A percentile compares a stretch with the other conserved stretches of the same genome.
phyloP scores from a whole-genome alignment of 2,797 vertebrate genomes.

The Acipenser oxyrinchus region DNA sequence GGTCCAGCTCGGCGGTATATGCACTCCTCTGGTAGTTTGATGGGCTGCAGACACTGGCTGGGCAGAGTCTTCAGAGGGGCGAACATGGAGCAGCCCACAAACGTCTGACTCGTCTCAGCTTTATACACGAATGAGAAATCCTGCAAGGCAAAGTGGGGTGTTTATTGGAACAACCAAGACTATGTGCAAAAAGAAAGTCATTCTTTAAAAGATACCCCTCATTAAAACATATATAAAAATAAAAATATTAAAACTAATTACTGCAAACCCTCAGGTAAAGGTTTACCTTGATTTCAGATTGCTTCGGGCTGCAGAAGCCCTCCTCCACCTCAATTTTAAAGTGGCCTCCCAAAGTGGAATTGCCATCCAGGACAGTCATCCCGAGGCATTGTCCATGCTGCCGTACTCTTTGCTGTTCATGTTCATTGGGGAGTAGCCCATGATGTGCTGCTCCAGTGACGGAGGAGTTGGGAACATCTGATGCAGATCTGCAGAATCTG shows the following conservation, averaged over 20 bases:
- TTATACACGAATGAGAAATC: slow-evolving; percentile 95
- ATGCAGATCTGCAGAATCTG: slow-evolving; percentile 90
- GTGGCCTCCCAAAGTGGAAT: slow-evolving; percentile 63
- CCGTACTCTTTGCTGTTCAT: slow-evolving; percentile 92
- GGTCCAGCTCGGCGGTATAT: slow-evolving; percentile 89
- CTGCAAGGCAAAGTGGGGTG: slow-evolving; percentile 49
- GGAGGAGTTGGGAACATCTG: slow-evolving; percentile 98
- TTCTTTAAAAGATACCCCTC: neutral
- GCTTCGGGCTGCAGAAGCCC: slow-evolving; percentile 94
- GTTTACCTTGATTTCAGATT: slow-evolving; percentile 88
- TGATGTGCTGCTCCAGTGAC: slow-evolving; percentile 91
- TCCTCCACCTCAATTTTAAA: slow-evolving; percentile 96
- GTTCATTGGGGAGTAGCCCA: slow-evolving; percentile 98
- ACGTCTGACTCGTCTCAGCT: slow-evolving; percentile 80
- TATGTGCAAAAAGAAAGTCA: neutral
- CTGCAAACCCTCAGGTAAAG: neutral
- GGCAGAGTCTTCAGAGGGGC: slow-evolving; percentile 90
- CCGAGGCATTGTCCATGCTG: slow-evolving; percentile 77
- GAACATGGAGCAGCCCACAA: slow-evolving; percentile 94
- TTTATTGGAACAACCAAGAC: neutral
- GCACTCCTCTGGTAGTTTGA: slow-evolving; percentile 88
- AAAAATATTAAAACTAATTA: neutral
- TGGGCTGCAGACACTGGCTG: slow-evolving; percentile 84
- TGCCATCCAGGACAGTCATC: slow-evolving; percentile 79
- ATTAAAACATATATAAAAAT: neutral